Evolutionary conservation across 1,140 invertebrate species (phyloP).

Genomic region (Melipona quadrifasciata): DNA sequence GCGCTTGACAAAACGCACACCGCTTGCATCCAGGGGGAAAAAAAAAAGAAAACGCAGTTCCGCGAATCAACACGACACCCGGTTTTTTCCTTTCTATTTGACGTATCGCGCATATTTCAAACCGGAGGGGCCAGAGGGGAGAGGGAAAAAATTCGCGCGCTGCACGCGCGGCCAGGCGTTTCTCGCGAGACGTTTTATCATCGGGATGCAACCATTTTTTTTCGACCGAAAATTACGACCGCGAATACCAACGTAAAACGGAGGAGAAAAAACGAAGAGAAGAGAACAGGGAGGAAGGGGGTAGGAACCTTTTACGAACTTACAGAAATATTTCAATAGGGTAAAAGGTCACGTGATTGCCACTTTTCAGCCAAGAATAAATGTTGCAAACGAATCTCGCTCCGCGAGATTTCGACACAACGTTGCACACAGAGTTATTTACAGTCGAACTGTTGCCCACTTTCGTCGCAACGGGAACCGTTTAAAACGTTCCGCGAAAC

Average conservation of each 20-base stretch:
- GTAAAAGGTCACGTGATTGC: neutral
- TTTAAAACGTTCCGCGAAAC: neutral
- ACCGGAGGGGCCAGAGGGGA: rapidly evolving
- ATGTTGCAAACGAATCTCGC: conserved; percentile 6
- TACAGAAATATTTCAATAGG: conserved; percentile 10
- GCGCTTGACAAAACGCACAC: neutral
- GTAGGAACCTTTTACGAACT: neutral
- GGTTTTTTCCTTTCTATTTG: neutral
- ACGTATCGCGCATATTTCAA: neutral
- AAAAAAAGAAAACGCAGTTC: too few species aligned
- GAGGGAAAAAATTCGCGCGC: neutral
- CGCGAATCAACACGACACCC: neutral
- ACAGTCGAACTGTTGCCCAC: neutral
- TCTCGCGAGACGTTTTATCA: conserved; percentile 1
- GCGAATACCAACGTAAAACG: too few species aligned
- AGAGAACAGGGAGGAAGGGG: too few species aligned
- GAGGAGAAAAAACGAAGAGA: too few species aligned
- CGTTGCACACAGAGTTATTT: neutral
- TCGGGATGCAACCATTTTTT: neutral
- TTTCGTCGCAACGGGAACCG: neutral
- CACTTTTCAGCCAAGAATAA: neutral
- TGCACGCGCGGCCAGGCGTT: neutral
- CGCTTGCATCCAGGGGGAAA: too few species aligned
- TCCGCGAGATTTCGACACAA: neutral
- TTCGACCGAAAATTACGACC: neutral